Conservation (phyloP, 2,797 vertebrate genomes). For the Betta splendens region DNA sequence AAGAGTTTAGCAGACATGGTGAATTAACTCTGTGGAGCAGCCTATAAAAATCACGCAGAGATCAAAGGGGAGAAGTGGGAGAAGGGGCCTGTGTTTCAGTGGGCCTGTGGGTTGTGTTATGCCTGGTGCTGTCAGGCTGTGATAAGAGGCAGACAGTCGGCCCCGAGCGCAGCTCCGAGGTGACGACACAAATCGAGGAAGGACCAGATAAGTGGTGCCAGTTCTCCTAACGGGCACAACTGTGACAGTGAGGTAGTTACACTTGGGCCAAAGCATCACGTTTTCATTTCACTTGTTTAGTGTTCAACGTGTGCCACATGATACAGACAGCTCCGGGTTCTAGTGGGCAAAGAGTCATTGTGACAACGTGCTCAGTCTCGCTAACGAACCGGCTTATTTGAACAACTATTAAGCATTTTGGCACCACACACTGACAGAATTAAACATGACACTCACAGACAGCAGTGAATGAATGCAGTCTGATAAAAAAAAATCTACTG, state of each 20-base stretch:
- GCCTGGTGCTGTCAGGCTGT: conserved; percentile 37
- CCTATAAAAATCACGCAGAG: conserved; percentile 41
- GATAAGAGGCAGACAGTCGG: conserved; percentile 54
- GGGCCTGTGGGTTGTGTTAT: conserved; percentile 12
- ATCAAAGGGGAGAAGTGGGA: conserved; percentile 45
- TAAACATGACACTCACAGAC: not conserved
- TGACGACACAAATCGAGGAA: conserved; percentile 48
- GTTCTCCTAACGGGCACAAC: conserved; percentile 7
- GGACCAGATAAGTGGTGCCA: too few relatives aligned
- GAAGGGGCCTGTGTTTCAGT: conserved; percentile 24
- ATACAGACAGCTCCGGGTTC: not conserved
- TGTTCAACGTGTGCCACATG: not conserved
- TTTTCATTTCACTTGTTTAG: conserved; percentile 3
- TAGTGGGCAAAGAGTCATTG: too few relatives aligned
- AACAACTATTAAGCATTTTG: not conserved
- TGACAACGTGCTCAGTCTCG: not conserved
- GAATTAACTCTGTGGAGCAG: conserved; percentile 52
- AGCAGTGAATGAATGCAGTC: not conserved
- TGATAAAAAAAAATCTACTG: not conserved
- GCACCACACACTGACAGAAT: not conserved
- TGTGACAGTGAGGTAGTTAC: conserved; percentile 27
- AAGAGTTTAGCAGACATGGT: conserved; percentile 38
- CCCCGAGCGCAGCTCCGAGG: conserved; percentile 29
- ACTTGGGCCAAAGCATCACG: conserved; percentile 13
- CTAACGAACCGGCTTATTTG: not conserved